Base-by-base conservation (phyloP, 2,797 vertebrate genomes). In the Enteromius paludinosus region DNA sequence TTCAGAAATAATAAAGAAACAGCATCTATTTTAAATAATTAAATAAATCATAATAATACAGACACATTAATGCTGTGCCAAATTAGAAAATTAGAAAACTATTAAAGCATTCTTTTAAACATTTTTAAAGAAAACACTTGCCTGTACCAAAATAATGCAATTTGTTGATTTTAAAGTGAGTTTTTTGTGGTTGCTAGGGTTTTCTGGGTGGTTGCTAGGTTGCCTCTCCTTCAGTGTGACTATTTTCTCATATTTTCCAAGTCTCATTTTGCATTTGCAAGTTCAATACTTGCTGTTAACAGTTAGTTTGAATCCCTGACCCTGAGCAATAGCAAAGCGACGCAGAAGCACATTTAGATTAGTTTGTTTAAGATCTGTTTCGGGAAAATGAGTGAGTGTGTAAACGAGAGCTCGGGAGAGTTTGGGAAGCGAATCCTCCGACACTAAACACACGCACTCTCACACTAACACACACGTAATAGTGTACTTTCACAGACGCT, bases 401-500 rank as follows among this genome's bases (percentile, higher is more conserved):
- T 71, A 49, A 54, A 28, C 38, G 35, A 45, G 65, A 54, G 61
- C 47, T 41, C 52, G 68, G 41, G 61, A 78, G 28, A 61, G 41
- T 49, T 17, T 17, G 5, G 28, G 30, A 18, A 45, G 73, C 30
- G 18, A 68, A 30, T 69, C 59, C 73, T 69, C 73, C 17, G 23
- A 59, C 78, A 43, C 49, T 70, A 20, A 79, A 70, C 78, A 70
- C 78, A 45, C 78, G 66, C 75, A 15, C 66, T 45, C 35, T 43
- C 49, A 41, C 14, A 20, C 77, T 70, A 14, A 43, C 78, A 59
- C 78, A 59, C 49, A 45, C 49, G 77, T 77, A 49, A 83, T 54
- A 83, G 56, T 81, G 76, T 75, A 78, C 66, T 79, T 72, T 72
- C 28, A 78, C 61, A 81, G 72, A 77, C 8, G 77, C 65, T 61